Evolutionary conservation across 2,113 vertebrate genomes (phyloP), one percentile per base, ranked within the genome.

Genomic region (Amblyopsis rosae): DNA sequence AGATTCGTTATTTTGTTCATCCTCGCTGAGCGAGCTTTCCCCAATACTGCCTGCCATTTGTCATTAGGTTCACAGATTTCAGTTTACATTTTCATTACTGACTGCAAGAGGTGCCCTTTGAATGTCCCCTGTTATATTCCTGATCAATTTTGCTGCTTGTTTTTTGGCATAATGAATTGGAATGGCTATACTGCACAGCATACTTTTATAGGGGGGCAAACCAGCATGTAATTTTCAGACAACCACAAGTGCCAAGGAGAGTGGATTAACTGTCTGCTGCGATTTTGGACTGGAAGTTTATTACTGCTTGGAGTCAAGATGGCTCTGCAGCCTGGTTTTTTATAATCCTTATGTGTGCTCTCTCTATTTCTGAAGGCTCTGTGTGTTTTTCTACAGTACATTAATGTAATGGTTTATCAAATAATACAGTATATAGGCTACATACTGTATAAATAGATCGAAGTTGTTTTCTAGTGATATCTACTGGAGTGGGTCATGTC

Each of bases 181-280:
- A 61, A 64, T 60, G 56, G 46, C 9, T 53, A 54, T 17, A 46
- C 67, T 54, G 35, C 64, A 35, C 63, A 56, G 12, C 69, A 80
- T 63, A 79, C 72, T 70, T 86, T 77, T 72, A 82, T 76, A 77
- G 55, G 68, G 68, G 69, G 73, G 85, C 81, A 82, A 75, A 82
- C 71, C 77, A 65, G 75, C 62, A 72, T 70, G 76, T 70, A 73
- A 73, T 79, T 73, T 82, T 69, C 66, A 65, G 66, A 81, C 67
- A 56, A 61, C 67, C 65, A 46, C 69, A 70, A 48, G 82, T 83
- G 83, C 82, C 84, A 82, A 72, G 83, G 48, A 83, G 83, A 87
- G 72, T 86, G 83, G 84, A 88, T 91, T 90, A 87, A 78, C 86
- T 6, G 41, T 86, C 81, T 59, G 76, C 84, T 79, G 81, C 82